Percentiles rank a stretch among this genome's conserved stretches.
These are phyloP conservation scores for Colius striatus DNA, from an alignment of 2,113 vertebrate species.

Conservation along the genomic window DNA sequence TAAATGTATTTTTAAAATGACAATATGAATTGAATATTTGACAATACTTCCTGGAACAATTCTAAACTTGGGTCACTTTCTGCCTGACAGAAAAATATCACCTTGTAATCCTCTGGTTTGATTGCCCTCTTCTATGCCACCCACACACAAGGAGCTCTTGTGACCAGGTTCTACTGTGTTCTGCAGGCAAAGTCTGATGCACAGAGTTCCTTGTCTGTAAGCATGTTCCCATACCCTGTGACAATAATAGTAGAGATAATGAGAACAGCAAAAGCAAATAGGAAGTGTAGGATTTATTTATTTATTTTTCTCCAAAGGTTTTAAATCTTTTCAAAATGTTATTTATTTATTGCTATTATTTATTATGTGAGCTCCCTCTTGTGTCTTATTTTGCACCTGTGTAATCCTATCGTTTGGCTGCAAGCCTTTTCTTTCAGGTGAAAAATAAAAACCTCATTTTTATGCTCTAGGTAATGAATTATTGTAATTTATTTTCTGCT, in stretches of 20 bases:
- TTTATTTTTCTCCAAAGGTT: neutral
- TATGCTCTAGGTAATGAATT: neutral
- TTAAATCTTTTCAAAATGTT: neutral
- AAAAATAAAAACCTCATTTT: neutral
- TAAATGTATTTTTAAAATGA: neutral
- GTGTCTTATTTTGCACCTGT: constrained; percentile 60
- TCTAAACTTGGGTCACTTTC: neutral
- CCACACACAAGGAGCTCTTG: neutral
- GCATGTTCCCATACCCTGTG: neutral
- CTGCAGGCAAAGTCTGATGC: neutral
- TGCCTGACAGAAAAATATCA: neutral
- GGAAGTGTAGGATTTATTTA: neutral
- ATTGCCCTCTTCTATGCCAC: neutral
- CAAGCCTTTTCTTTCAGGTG: neutral
- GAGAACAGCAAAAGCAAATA: neutral
- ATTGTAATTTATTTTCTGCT: neutral
- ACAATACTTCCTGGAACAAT: neutral
- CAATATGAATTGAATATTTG: neutral
- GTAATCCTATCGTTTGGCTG: neutral
- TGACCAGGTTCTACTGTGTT: neutral
- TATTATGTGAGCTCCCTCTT: constrained; percentile 71
- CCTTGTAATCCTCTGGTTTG: neutral
- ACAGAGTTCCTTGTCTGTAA: neutral
- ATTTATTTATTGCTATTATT: constrained; percentile 51
- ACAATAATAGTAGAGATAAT: neutral